phyloP scores from a whole-genome alignment of 2,797 vertebrate species.

The Falco berigora region DNA sequence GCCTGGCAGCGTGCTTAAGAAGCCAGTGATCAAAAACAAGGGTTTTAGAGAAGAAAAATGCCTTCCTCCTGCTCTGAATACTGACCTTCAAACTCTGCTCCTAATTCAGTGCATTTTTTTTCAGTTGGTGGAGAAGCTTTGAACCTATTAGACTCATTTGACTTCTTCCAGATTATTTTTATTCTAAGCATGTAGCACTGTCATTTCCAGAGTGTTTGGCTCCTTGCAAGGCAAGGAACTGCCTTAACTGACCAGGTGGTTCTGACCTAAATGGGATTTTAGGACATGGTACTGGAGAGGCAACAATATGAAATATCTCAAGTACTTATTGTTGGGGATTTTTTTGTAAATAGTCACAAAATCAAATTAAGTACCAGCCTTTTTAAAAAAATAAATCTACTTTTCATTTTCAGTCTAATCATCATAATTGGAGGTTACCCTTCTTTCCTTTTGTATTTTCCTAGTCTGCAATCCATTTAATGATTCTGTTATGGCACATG shows the following conservation, averaged over 20 bases:
- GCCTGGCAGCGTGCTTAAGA: background rate
- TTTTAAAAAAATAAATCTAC: background rate
- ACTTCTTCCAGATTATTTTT: background rate
- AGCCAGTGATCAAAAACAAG: background rate
- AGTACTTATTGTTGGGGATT: background rate
- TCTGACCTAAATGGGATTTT: background rate
- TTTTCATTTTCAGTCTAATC: background rate
- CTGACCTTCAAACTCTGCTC: background rate
- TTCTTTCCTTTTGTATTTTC: background rate
- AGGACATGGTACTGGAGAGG: background rate
- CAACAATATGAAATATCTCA: background rate
- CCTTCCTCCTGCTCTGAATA: background rate
- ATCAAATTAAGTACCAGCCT: accelerated
- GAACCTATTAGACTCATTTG: background rate
- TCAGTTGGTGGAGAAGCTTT: background rate
- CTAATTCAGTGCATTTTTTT: background rate
- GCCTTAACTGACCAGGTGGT: background rate
- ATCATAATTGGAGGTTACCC: background rate
- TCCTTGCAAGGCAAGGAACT: background rate
- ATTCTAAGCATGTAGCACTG: background rate
- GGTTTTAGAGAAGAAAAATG: background rate
- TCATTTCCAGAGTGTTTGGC: background rate
- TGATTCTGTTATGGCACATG: background rate
- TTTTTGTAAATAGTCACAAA: background rate
- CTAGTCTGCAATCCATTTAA: background rate